These are phyloP conservation scores for Drosophila orosa DNA, from an alignment of 1,140 invertebrate species.

Conservation along the genomic window DNA sequence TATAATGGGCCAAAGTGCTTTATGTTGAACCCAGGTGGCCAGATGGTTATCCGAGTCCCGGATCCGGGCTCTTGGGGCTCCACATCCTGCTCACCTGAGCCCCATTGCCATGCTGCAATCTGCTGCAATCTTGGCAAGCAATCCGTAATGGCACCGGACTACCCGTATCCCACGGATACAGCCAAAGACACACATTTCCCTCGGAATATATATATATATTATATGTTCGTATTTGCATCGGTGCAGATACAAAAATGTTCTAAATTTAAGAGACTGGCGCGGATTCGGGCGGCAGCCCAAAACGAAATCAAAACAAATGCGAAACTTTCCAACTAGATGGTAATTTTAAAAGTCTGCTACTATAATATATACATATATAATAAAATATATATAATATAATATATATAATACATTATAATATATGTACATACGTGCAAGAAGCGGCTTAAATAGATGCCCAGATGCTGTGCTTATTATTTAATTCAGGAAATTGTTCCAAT, in stretches of 20 bases:
- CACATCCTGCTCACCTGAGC: constrained; percentile 32
- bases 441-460: too few relatives aligned
- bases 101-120: constrained; percentile 11
- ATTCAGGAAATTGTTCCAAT: background rate
- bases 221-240: constrained; percentile 7
- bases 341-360: constrained; percentile 13
- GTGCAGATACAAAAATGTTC: constrained; percentile 43
- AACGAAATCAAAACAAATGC: constrained; percentile 45
- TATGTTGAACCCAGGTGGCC: constrained; percentile 16
- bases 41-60: background rate
- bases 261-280: constrained; percentile 37
- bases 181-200: constrained; percentile 1
- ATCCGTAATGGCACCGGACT: constrained; percentile 17
- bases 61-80: background rate
- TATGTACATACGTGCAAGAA: too few relatives aligned
- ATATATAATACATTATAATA: background rate
- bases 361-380: background rate
- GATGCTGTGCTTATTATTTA: too few relatives aligned
- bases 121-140: constrained; percentile 14
- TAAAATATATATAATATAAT: background rate
- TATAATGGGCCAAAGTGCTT: constrained; percentile 5
- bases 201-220: constrained; percentile 5
- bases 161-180: constrained; percentile 26
- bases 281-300: constrained; percentile 17
- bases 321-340: constrained; percentile 8